phyloP scores from a whole-genome alignment of 2,888 invertebrate species.

The Eurois occulta region DNA sequence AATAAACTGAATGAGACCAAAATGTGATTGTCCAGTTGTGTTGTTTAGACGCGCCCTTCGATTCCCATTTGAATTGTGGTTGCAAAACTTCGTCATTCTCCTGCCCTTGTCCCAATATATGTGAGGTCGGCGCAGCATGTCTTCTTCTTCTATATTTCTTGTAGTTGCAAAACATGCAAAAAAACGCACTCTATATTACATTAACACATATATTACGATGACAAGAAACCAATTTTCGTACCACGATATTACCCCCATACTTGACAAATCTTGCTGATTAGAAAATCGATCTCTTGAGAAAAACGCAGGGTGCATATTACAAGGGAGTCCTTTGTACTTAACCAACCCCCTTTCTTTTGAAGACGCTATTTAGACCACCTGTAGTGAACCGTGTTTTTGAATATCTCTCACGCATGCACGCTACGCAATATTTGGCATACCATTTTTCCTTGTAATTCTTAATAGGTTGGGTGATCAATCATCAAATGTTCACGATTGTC shows the following conservation, averaged over 20 bases:
- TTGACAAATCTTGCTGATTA: constrained; percentile 53
- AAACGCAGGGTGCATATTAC: constrained; percentile 50
- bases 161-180: background rate
- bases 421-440: constrained; percentile 26
- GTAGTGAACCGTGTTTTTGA: constrained; percentile 45
- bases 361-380: constrained; percentile 59
- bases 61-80: too few species aligned
- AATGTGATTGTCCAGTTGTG: background rate
- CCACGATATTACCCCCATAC: constrained; percentile 1
- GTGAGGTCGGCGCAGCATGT: too few species aligned
- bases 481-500: background rate
- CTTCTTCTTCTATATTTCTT: too few species aligned
- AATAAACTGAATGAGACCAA: background rate
- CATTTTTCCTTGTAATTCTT: constrained; percentile 41
- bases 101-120: too few species aligned
- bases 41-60: background rate
- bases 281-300: constrained; percentile 54
- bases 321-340: constrained; percentile 42
- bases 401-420: constrained; percentile 58
- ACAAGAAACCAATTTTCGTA: background rate
- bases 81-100: background rate
- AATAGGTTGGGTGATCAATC: constrained; percentile 34
- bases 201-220: background rate
- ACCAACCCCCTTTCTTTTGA: constrained; percentile 43
- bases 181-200: background rate